Base-by-base conservation (phyloP, 2,797 vertebrate genomes). In the Scolopax bukidnonensis region DNA sequence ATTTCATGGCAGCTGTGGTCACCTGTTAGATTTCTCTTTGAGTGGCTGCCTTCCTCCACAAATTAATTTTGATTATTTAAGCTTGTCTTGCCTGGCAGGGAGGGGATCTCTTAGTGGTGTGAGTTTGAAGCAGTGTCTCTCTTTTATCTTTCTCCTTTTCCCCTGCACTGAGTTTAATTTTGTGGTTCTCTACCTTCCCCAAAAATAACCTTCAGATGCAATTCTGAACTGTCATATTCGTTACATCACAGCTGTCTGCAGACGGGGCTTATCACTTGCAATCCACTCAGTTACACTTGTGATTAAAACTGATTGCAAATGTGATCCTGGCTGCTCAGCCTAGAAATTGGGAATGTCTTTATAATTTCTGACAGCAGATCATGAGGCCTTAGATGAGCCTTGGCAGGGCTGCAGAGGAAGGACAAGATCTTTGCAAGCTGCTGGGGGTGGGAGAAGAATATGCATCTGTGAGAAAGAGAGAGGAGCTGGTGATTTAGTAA, bases 41-140 rank as follows among this genome's bases (percentile, higher is more conserved):
- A 96, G 71, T 69, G 47, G 83, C 79, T 94, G 91, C 91, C 86
- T 96, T 97, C 95, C 96, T 95, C 81, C 57, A 87, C 90, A 97
- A 97, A 98, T 98, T 98, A 97, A 97, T 98, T 98, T 96, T 94
- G 95, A 97, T 98, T 97, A 95, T 91, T 96, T 96, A 95, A 97
- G 95, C 93, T 93, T 96, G 80, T 86, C 95, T 93, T 96, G 93
- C 85, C 89, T 56, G 32, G 84, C 4, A 25, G 89, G 79, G 91
- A 82, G 23, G 92, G 92, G 90, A 95, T 76, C 84, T 90, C 86
- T 93, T 4, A 59, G 76, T 23, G 18, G 45, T 50, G 77, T 51
- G 67, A 63, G 92, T 96, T 95, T 94, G 89, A 67, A 87, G 21
- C 60, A 28, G 16, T 54, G 79, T 25, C 51, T 90, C 74, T 89